phyloP scores from a whole-genome alignment of 2,888 invertebrate species.

The Phalera bucephala region DNA sequence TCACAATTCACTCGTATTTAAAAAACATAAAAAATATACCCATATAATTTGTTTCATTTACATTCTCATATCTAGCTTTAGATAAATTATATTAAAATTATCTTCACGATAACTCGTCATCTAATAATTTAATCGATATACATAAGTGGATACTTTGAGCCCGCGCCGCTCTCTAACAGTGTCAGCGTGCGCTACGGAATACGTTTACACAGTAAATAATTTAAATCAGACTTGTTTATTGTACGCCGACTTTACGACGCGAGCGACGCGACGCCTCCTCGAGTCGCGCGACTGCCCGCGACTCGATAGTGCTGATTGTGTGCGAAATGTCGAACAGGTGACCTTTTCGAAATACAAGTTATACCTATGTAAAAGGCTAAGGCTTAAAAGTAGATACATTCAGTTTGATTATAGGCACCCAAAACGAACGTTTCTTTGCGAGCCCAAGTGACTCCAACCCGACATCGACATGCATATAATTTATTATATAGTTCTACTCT shows the following conservation, averaged over 20 bases:
- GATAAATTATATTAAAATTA: conserved; percentile 27
- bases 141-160: conserved; percentile 13
- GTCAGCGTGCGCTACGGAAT: conserved; percentile 4
- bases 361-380: not conserved
- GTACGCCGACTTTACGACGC: conserved; percentile 7
- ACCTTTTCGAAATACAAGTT: not conserved
- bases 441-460: not conserved
- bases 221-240: conserved; percentile 37
- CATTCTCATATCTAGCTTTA: conserved; percentile 28
- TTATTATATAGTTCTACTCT: not conserved
- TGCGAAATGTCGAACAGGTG: not conserved
- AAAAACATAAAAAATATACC: conserved; percentile 35
- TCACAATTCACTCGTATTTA: conserved; percentile 41
- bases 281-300: not conserved
- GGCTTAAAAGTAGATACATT: not conserved
- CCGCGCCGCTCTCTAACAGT: not conserved
- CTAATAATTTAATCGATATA: conserved; percentile 28
- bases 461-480: too few species aligned
- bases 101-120: conserved; percentile 26
- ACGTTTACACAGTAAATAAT: conserved; percentile 34
- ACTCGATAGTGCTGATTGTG: not conserved
- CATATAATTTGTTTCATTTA: conserved; percentile 35
- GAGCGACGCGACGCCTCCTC: conserved; percentile 2
- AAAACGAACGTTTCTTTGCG: not conserved
- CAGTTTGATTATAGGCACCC: too few species aligned